Percentiles rank a stretch among this genome's conserved stretches.
phyloP scores from a whole-genome alignment of 2,113 vertebrate species.

The Thymallus thymallus region DNA sequence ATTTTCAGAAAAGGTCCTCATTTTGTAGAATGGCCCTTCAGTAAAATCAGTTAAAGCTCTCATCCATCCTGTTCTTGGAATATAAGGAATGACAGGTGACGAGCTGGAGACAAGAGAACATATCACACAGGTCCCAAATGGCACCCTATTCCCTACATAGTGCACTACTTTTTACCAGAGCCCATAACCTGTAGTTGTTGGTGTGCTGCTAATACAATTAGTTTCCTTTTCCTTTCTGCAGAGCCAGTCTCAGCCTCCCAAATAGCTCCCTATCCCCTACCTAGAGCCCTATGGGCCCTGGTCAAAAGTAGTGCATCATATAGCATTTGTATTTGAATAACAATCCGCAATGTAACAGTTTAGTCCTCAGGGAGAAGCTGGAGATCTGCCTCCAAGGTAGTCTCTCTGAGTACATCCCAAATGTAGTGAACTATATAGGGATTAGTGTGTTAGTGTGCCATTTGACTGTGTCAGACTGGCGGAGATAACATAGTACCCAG shows the following conservation, averaged over 20 bases:
- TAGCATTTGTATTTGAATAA: neutral
- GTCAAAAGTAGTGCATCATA: neutral
- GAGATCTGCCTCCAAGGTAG: constrained; percentile 6
- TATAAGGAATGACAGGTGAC: neutral
- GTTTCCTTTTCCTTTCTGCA: neutral
- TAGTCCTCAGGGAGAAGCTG: neutral
- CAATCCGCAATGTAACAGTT: no score
- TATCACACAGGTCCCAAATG: neutral
- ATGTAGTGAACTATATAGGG: no score
- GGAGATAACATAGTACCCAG: constrained; percentile 10
- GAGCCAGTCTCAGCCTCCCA: neutral
- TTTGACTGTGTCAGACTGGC: constrained; percentile 2
- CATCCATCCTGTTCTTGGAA: neutral
- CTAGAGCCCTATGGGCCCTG: neutral
- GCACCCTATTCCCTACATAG: no score
- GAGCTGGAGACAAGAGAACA: neutral
- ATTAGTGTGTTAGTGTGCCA: no score
- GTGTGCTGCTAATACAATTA: no score
- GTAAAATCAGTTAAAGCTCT: no score
- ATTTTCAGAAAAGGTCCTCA: no score
- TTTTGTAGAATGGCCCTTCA: no score
- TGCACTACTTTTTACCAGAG: neutral
- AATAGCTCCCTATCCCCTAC: no score
- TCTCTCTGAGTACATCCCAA: no score
- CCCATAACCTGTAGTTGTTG: neutral